A percentile compares a stretch with the other conserved stretches of the same genome.
Evolutionary conservation across 2,113 vertebrate species (phyloP).

Genomic region (Pseudolaguvia tuberculata): DNA sequence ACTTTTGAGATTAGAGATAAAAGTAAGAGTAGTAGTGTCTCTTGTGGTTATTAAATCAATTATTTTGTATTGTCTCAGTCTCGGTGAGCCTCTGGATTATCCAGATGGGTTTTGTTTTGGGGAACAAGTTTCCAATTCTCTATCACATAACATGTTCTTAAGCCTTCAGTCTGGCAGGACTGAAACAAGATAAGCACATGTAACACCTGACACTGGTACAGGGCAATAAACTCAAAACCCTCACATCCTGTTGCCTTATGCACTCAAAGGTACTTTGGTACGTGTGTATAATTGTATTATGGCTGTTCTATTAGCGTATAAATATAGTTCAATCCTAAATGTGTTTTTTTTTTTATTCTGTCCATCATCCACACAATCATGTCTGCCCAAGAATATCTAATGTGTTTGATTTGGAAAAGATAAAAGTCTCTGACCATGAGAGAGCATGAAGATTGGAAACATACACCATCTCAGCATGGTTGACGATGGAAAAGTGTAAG

Average conservation of each 20-base stretch:
- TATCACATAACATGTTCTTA: constrained; percentile 26
- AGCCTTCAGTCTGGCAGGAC: constrained; percentile 13
- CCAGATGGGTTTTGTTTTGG: constrained; percentile 31
- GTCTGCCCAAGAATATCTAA: constrained; percentile 4
- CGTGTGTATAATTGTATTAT: background rate
- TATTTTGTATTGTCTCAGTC: background rate
- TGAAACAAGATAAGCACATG: constrained; percentile 19
- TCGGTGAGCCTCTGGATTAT: constrained; percentile 20
- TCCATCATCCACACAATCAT: constrained; percentile 6
- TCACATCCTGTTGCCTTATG: background rate
- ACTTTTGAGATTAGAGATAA: background rate
- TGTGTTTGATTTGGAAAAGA: constrained; percentile 33
- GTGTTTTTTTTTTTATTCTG: no score
- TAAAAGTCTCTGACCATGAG: constrained; percentile 13
- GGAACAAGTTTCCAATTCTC: constrained; percentile 20
- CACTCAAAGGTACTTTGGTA: constrained; percentile 15
- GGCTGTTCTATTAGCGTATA: background rate
- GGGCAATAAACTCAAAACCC: constrained; percentile 2
- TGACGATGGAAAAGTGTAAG: constrained; percentile 5
- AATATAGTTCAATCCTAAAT: background rate
- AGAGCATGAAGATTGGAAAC: constrained; percentile 24
- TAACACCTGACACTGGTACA: constrained; percentile 23
- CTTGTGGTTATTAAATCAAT: constrained; percentile 27
- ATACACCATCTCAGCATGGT: constrained; percentile 23
- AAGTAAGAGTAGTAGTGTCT: constrained; percentile 1